Base-by-base conservation (phyloP, 2,113 vertebrate species). In the Grammomys dolichurus region DNA sequence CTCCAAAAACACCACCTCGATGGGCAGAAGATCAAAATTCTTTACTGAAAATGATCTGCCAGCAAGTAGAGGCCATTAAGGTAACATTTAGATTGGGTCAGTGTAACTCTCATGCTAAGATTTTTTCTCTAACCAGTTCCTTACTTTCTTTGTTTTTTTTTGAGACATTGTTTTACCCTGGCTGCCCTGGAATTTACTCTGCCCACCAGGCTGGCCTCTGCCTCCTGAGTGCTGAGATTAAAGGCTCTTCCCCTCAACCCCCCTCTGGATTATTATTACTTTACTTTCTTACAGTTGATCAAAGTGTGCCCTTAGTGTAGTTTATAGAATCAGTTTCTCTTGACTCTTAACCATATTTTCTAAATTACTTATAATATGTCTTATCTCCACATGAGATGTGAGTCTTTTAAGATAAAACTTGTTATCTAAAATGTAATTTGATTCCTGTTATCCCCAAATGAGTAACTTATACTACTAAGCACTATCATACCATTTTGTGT, bases 1-100 rank as follows among this genome's bases (percentile, higher is more conserved):
- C 99, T 97, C 99, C 99, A 0, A 99, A 99, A 98, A 99, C 99
- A 2, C 99, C 99, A 54, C 99, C 99, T 97, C 99, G 98, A 76
- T 99, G 99, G 99, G 99, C 99, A 87, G 99, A 99, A 98, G 99
- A 99, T 98, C 99, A 99, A 95, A 99, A 99, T 98, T 99, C 97
- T 95, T 97, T 99, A 78, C 98, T 99, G 92, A 99, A 99, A 95
- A 99, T 99, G 98, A 98, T 99, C 70, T 99, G 99, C 98, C 99
- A 99, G 95, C 99, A 99, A 98, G 99, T 99, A 86, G 99, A 99
- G 97, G 99, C 99, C 43, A 99, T 99, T 95, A 99, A 99, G 99
- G 99, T 99, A 98, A 85, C 87, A 56, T 36, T 95, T 89, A 84
- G 46, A 91, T 95, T 90, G 17, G 84, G 11, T 97, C 46, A 69